Base-by-base conservation (phyloP, 2,888 invertebrate genomes). In the Plebejus argus region DNA sequence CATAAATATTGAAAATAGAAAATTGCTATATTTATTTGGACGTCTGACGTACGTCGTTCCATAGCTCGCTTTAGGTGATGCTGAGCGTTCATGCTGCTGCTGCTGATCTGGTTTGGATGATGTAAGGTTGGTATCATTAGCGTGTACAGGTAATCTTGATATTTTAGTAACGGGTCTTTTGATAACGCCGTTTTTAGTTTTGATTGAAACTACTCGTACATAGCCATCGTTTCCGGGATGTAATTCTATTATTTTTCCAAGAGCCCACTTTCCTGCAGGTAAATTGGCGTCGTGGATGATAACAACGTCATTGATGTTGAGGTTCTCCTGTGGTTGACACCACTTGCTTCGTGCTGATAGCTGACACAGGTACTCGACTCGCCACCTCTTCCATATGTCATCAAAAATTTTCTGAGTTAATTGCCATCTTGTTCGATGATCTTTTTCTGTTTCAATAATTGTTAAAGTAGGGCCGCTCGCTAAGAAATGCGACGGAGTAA, bases 381-480 rank as follows among this genome's bases (percentile, higher is more conserved):
- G 28, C 76, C 76, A 76, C 53, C 70, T 45, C 45, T 70, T 23
- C 76, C 76, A 70, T 20, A 76, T 39, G 49, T 76, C 76, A 10
- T 70, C 23, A 15, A 70, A 33, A 23, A 80, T 76, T 39, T 78
- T 78, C 23, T 72, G 70, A 3, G 75, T 75, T 5, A 79, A 61
- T 33, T 77, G 70, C 80, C 80, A 80, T 49, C 79, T 74, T 20
- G 80, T 79, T 28, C 78, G 70, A n/a, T 53, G 45, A 56, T 78
- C 79, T 61, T n/a, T 45, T 20, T 76, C 10, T 8, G 18, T 70
- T 56, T 53, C 49, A 15, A 53, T 53, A 12, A 53, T 53, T 53
- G 49, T 53, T 53, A 53, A 8, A 6, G 49, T 53, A 10, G 15
- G 49, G 8, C 49, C 49, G 15, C 49, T 53, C 49, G 49, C 49